A percentile compares a stretch with the other conserved stretches of the same genome.
These are phyloP conservation scores for Bombus cullumanus DNA, from an alignment of 1,140 invertebrate genomes.

Conservation along the genomic window DNA sequence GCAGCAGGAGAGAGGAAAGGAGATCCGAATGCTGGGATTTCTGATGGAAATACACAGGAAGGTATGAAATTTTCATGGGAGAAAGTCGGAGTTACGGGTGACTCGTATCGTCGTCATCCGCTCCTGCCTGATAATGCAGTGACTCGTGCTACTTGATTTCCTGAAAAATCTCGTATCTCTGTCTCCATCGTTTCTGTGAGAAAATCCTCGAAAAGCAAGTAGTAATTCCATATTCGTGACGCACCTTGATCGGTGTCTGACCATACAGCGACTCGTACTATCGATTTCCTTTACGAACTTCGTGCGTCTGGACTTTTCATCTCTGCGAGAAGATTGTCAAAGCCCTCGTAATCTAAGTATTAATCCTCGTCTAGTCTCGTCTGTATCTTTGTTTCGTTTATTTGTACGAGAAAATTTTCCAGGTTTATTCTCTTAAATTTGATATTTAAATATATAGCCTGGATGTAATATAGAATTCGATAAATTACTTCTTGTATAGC, in stretches of 20 bases:
- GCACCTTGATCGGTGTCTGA: no score
- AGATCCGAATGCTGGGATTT: neutral
- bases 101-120: neutral
- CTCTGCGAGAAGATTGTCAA: neutral
- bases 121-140: neutral
- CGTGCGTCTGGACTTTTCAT: neutral
- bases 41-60: neutral
- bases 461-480: neutral
- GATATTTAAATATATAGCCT: no score
- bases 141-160: constrained; percentile 18
- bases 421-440: no score
- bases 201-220: neutral
- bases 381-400: neutral
- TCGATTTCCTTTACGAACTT: neutral
- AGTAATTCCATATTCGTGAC: no score
- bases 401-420: neutral
- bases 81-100: neutral
- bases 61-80: constrained; percentile 17
- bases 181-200: neutral
- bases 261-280: neutral
- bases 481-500: neutral
- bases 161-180: neutral
- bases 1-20: neutral
- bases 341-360: no score
- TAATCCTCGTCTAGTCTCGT: no score